Evolutionary conservation across 2,113 vertebrate species (phyloP).

Genomic region (Monopterus albus): DNA sequence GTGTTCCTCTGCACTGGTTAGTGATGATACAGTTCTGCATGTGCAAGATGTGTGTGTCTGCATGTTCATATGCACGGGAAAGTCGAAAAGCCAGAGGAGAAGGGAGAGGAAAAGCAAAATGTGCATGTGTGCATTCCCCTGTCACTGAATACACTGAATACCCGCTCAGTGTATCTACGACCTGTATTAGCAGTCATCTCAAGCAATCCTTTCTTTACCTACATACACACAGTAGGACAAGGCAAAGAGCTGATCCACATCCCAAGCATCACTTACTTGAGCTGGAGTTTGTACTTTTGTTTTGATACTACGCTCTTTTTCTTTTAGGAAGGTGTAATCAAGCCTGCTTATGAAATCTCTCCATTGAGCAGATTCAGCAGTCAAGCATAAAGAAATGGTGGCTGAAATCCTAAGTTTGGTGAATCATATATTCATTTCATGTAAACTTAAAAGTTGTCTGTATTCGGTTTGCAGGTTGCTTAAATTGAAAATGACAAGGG

Average conservation of each 20-base stretch:
- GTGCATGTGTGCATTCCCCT: slow-evolving; percentile 69
- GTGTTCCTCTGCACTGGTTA: slow-evolving; percentile 66
- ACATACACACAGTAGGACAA: slow-evolving; percentile 19
- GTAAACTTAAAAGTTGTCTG: too few species aligned
- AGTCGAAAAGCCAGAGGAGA: slow-evolving; percentile 61
- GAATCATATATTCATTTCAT: too few species aligned
- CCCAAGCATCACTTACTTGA: too few species aligned
- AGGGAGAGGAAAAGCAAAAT: slow-evolving; percentile 71
- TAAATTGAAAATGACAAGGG: too few species aligned
- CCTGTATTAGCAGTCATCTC: slow-evolving; percentile 77
- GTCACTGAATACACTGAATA: slow-evolving; percentile 78
- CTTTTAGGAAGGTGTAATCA: background rate
- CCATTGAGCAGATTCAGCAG: too few species aligned
- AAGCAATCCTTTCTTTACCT: slow-evolving; percentile 66
- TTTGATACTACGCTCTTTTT: background rate
- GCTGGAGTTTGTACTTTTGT: too few species aligned
- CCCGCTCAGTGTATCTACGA: slow-evolving; percentile 71
- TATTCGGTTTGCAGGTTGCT: too few species aligned
- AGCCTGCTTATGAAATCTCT: too few species aligned
- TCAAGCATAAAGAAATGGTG: too few species aligned
- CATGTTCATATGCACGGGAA: slow-evolving; percentile 31
- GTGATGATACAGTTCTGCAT: slow-evolving; percentile 63
- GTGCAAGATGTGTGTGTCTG: slow-evolving; percentile 30
- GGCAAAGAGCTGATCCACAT: too few species aligned
- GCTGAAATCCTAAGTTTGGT: too few species aligned